Evolutionary conservation across 30 jellyfish, hydroid and myxozoan genomes (phyloP), one percentile per base, ranked within the genome.

Genomic region (Nemopilema nomurai): DNA sequence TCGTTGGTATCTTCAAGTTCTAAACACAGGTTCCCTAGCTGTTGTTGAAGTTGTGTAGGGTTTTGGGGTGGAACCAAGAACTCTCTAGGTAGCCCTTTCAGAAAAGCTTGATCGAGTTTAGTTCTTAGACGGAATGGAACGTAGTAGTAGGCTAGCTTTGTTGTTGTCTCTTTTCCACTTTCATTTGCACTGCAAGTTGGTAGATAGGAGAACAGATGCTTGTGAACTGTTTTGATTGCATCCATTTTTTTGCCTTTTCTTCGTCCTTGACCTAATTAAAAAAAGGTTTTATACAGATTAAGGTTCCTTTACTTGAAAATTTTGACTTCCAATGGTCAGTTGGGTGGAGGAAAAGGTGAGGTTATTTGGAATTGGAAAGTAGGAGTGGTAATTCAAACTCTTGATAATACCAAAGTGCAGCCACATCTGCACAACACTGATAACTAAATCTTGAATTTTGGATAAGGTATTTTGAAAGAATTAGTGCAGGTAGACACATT

Each of bases 31-130:
- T 83, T 90, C 1, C 91, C 94, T 27, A 90, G 41, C 18, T 79
- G 80, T 24, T 32, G 80, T 23, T 82, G 88, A 24, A 90, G 49
- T 29, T 83, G 86, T 9, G 85, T 21, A 0, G 95, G 95, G 31
- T 90, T 78, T 25, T 74, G 28, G 9, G 97, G 97, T 65, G 92
- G 97, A 31, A 90, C 83, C 16, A 90, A 64, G 27, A 70, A 90
- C 26, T 84, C 90, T 77, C 84, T 76, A 41, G 97, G 97, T 7
- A 90, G 88, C 49, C 97, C 97, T 25, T 77, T 84, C 27, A 90
- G 87, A 74, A 77, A 3, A 17, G 91, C 77, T 18, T 90, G 97
- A 32, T 69, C 77, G 8, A 90, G 91, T 70, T 82, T 76, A 27
- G 73, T 83, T 21, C 95, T 67, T 64, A 90, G 80, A 75, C 84